Base-by-base conservation (phyloP, 37 sponge, comb jelly and placozoan species). In the Agelas oroides region DNA sequence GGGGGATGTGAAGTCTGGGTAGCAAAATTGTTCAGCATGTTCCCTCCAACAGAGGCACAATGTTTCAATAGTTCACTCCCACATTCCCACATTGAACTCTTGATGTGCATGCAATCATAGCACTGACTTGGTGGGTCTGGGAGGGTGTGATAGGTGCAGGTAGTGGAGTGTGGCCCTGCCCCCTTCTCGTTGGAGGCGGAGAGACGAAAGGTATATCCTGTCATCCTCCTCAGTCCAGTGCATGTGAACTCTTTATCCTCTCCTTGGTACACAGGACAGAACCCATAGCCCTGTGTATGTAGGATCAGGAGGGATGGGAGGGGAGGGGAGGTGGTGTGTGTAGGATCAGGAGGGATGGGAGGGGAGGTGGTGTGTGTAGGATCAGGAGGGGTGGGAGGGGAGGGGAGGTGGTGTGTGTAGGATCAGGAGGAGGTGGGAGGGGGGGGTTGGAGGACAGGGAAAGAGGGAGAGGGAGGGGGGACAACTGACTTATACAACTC, bases 271-370 rank as follows among this genome's bases (percentile, higher is more conserved):
- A 85, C 85, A 0, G 86, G 85, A n/a, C 81, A 35, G 73, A 84
- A 92, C 25, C 93, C 93, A 76, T 92, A 84, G 32, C 93, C 93
- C 92, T 92, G 33, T 6, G 38, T 30, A 25, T 18, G 59, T 23
- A 8, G 8, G 46, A 27, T 65, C 25, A 46, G 46, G 46, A 8
- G 8, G 46, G 46, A 8, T 12, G 46, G 3, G 46, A 12, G 46
- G 3, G 46, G 3, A 8, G 8, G 46, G 46, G 46, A 46, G 46
- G 3, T 3, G 3, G 46, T 46, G 27, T 19, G 67, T 35, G 67
- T 27, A 30, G 19, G 67, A 34, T 24, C 2, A 3, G 15, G 67
- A 1, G 46, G 3, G 34, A 21, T 5, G 35, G 52, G 11, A 20
- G 19, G 74, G 5, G 74, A 30, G n/a, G n/a, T n/a, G n/a, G 74